Percentiles rank a stretch among this genome's conserved stretches.
Conservation (phyloP, 2,113 vertebrate genomes). For the Oreochromis aureus region DNA sequence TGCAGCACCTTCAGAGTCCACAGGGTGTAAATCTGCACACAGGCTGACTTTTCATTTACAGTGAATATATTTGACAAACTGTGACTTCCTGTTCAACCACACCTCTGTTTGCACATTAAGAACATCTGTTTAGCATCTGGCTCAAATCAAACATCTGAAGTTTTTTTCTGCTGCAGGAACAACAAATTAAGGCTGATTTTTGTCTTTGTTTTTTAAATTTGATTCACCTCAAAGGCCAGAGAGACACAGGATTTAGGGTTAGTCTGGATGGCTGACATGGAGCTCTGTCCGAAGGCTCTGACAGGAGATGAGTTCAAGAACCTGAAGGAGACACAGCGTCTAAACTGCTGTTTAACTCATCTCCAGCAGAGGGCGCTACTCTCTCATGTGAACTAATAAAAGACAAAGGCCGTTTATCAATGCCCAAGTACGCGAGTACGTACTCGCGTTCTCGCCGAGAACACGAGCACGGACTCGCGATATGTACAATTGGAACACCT, state of each 20-base stretch:
- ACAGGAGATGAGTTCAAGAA: neutral
- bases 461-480: too few species aligned
- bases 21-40: neutral
- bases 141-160: neutral
- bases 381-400: neutral
- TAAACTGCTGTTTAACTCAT: neutral
- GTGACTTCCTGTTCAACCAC: neutral
- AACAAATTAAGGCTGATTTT: neutral
- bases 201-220: neutral
- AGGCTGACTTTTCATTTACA: too few species aligned
- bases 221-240: neutral
- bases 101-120: neutral
- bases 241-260: neutral
- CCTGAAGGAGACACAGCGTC: neutral
- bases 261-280: neutral
- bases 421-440: too few species aligned
- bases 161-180: neutral
- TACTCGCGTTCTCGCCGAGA: too few species aligned
- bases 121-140: neutral
- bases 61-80: neutral
- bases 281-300: neutral
- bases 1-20: neutral
- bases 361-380: neutral
- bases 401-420: neutral
- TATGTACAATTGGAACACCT: too few species aligned